These are phyloP conservation scores for Drosophila algonquin DNA, from an alignment of 2,888 invertebrate species.

Conservation along the genomic window DNA sequence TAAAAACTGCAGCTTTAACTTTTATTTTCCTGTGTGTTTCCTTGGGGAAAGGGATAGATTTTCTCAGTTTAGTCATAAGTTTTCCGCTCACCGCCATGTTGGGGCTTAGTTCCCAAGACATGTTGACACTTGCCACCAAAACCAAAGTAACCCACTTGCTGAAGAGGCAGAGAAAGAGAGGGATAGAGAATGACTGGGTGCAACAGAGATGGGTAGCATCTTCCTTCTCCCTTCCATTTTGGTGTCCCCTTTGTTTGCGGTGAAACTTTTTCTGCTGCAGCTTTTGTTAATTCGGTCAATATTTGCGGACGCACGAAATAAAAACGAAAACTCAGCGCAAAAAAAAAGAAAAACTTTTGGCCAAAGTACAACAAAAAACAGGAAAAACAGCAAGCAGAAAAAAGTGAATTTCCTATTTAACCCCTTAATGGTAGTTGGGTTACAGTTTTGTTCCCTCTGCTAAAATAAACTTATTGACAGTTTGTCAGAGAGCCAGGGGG, in stretches of 20 bases:
- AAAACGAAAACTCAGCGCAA: constrained; percentile 77
- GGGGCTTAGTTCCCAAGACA: constrained; percentile 14
- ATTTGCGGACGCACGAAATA: constrained; percentile 81
- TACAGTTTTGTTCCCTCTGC: constrained; percentile 46
- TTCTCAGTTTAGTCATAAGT: constrained; percentile 29
- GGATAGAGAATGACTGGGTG: constrained; percentile 1
- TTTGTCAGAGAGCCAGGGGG: constrained; percentile 32
- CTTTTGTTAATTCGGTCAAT: constrained; percentile 81
- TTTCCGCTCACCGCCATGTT: not conserved
- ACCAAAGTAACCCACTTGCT: constrained; percentile 43
- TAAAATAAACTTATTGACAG: constrained; percentile 52
- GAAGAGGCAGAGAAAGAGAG: constrained; percentile 1
- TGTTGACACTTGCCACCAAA: constrained; percentile 48
- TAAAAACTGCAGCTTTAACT: not conserved
- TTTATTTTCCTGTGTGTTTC: not conserved
- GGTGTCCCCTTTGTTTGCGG: constrained; percentile 61
- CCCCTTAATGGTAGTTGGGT: constrained; percentile 73
- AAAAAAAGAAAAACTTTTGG: constrained; percentile 62
- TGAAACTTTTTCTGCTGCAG: constrained; percentile 60
- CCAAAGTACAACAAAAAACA: no score
- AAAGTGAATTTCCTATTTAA: constrained; percentile 65
- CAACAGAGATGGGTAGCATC: not conserved
- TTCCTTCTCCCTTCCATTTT: constrained; percentile 35
- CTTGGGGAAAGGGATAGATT: not conserved
- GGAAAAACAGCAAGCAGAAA: constrained; percentile 10